A percentile compares a stretch with the other conserved stretches of the same genome.
These are phyloP conservation scores for Itoplectis maculator DNA, from an alignment of 2,888 invertebrate species.

Conservation along the genomic window DNA sequence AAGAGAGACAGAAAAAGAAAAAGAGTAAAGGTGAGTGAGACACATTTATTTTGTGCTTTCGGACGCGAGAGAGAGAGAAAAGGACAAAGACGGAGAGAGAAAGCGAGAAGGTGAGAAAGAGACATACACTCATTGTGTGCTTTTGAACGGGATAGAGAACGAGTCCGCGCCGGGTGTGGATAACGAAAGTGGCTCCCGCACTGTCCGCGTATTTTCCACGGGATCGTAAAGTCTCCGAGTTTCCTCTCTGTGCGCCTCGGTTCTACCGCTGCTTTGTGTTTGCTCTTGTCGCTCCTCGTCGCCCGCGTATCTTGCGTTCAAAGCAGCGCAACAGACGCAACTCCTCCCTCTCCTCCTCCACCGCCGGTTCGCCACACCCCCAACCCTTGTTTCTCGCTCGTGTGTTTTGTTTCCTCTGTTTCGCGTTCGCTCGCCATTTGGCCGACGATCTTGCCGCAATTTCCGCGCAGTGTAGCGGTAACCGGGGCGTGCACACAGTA, in stretches of 20 bases:
- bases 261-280: constrained; percentile 5
- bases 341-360: not conserved
- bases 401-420: constrained; percentile 20
- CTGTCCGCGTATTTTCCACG: constrained; percentile 1
- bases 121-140: too few species aligned
- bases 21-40: too few species aligned
- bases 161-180: not conserved
- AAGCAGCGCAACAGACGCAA: not conserved
- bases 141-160: too few species aligned
- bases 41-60: too few species aligned
- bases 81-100: too few species aligned
- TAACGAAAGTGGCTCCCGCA: not conserved
- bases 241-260: not conserved
- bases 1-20: too few species aligned
- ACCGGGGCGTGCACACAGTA: constrained; percentile 17
- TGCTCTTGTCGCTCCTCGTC: not conserved
- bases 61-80: too few species aligned
- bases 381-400: constrained; percentile 3
- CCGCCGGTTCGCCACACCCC: too few species aligned
- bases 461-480: constrained; percentile 16
- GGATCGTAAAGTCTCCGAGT: constrained; percentile 24
- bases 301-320: not conserved
- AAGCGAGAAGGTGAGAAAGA: too few species aligned
- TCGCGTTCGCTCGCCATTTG: constrained; percentile 16
- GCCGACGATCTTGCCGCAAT: constrained; percentile 30